Evolutionary conservation across 2,113 vertebrate genomes (phyloP).

Genomic region (Amphiprion ocellaris): DNA sequence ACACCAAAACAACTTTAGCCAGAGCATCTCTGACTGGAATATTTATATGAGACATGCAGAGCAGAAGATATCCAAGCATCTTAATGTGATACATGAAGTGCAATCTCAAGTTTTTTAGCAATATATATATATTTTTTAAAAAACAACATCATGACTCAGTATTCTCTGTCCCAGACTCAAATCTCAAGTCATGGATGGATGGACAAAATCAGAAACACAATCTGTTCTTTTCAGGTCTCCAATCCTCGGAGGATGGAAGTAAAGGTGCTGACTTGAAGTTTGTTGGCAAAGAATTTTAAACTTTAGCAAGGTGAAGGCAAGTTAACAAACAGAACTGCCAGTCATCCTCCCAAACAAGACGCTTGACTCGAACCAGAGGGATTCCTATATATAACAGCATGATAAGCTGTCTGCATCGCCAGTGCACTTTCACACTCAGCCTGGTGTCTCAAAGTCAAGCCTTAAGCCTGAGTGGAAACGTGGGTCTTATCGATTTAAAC

Average conservation of each 20-base stretch:
- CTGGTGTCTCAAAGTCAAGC: conserved; percentile 63
- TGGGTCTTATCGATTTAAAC: conserved; percentile 71
- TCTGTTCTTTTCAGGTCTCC: conserved; percentile 44
- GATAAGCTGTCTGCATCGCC: conserved; percentile 13
- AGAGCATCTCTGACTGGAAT: conserved; percentile 46
- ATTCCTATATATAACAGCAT: conserved; percentile 11
- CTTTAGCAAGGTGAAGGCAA: conserved; percentile 50
- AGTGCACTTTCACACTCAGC: not conserved
- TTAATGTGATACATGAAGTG: conserved; percentile 31
- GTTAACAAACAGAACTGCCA: conserved; percentile 26
- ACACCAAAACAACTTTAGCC: conserved; percentile 45
- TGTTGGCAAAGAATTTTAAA: conserved; percentile 12
- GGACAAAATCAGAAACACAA: conserved; percentile 42
- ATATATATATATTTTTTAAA: not conserved
- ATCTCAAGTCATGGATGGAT: conserved; percentile 34
- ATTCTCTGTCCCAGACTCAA: conserved; percentile 4
- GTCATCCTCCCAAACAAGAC: conserved; percentile 20
- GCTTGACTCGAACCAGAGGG: not conserved
- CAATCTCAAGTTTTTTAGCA: not conserved
- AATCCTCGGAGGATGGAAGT: conserved; percentile 29
- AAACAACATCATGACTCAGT: conserved; percentile 41
- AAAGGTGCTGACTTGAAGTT: conserved; percentile 30
- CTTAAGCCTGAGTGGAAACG: conserved; percentile 51
- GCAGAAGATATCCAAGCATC: conserved; percentile 10
- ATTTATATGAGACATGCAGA: conserved; percentile 39